These are phyloP conservation scores for Potamilus streckersoni DNA, from an alignment of 1,140 invertebrate genomes.

Conservation along the genomic window DNA sequence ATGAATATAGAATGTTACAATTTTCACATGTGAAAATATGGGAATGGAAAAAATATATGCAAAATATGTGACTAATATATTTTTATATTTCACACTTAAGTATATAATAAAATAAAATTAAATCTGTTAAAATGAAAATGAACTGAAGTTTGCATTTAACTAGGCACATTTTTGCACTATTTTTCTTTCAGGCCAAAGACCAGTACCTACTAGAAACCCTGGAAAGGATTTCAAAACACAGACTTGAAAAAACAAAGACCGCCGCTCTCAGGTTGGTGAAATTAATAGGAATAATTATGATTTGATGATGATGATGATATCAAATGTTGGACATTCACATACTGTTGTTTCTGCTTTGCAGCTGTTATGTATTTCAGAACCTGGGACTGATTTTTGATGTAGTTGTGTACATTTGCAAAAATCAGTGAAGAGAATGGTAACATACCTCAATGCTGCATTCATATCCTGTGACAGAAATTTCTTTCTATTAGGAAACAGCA, in stretches of 20 bases:
- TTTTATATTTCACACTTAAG: too few species aligned
- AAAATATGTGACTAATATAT: too few species aligned
- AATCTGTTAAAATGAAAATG: neutral
- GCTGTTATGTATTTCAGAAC: neutral
- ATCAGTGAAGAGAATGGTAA: neutral
- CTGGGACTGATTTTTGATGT: too few species aligned
- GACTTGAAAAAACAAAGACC: constrained; percentile 59
- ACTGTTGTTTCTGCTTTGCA: neutral
- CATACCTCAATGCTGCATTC: neutral
- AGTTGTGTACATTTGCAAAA: neutral
- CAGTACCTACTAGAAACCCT: constrained; percentile 62
- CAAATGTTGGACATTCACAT: neutral
- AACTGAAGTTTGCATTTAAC: neutral
- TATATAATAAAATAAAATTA: too few species aligned
- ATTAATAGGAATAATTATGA: neutral
- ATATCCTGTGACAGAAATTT: neutral
- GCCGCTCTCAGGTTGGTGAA: constrained; percentile 52
- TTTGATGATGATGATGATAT: neutral
- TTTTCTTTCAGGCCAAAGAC: constrained; percentile 56
- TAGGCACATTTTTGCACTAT: neutral
- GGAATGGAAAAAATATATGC: too few species aligned
- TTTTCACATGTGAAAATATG: too few species aligned
- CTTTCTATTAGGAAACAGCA: neutral
- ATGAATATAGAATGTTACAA: too few species aligned
- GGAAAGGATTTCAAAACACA: constrained; percentile 61